Percentiles rank a stretch among this genome's conserved stretches.
phyloP scores from a whole-genome alignment of 2,888 invertebrate genomes.

The Drosophila kambysellisi region DNA sequence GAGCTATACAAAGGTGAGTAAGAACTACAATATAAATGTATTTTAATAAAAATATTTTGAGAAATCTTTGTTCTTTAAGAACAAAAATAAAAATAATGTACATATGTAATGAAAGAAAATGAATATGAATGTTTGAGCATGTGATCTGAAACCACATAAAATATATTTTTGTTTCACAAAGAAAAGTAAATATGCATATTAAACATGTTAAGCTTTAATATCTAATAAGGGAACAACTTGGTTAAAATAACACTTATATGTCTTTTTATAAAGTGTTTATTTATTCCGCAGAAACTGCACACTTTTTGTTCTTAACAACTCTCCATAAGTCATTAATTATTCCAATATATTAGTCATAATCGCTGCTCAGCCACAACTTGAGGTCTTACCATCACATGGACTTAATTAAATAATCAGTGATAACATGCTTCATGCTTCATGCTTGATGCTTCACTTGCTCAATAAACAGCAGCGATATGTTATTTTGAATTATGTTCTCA shows the following conservation, averaged over 20 bases:
- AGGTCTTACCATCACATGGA: not conserved
- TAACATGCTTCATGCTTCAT: constrained; percentile 7
- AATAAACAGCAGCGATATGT: not conserved
- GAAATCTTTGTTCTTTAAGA: not conserved
- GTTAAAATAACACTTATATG: too few relatives aligned
- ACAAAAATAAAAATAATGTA: not conserved
- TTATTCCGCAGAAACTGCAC: not conserved
- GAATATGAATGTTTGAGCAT: not conserved
- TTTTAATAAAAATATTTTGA: not conserved
- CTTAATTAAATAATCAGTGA: constrained; percentile 23
- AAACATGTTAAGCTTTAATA: not conserved
- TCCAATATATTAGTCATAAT: not conserved
- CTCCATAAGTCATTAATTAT: not conserved
- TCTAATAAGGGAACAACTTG: not conserved
- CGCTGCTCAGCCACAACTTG: not conserved
- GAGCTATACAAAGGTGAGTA: constrained; percentile 88
- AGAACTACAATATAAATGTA: not conserved
- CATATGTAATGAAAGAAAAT: not conserved
- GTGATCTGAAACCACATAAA: not conserved
- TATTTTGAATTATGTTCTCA: constrained; percentile 14
- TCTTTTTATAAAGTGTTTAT: not conserved
- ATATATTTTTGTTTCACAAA: not conserved
- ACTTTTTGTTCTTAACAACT: not conserved
- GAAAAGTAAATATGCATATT: too few relatives aligned
- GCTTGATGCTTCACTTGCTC: not conserved